These are phyloP conservation scores for Holacanthus passer DNA, from an alignment of 2,113 vertebrate genomes.

Conservation along the genomic window DNA sequence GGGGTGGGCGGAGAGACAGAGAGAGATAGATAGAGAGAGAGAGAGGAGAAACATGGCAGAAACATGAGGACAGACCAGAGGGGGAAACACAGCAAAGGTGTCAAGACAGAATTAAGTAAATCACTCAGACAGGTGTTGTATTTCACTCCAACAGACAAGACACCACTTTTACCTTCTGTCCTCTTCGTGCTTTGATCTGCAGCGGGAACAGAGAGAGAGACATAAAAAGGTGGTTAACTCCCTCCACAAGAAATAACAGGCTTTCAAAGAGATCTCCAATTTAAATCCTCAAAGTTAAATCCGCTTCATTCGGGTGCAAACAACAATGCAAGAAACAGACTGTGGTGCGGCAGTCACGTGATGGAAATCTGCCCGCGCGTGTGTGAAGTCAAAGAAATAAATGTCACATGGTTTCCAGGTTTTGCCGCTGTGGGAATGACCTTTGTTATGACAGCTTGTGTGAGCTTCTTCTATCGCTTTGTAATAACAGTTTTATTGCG, in stretches of 20 bases:
- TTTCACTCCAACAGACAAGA: neutral
- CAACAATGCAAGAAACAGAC: neutral
- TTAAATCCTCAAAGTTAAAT: neutral
- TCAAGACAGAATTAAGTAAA: neutral
- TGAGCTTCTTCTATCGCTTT: slow-evolving; percentile 35
- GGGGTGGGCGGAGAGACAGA: no score
- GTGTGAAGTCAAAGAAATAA: neutral
- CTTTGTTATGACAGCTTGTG: slow-evolving; percentile 65
- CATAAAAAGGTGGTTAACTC: slow-evolving; percentile 22
- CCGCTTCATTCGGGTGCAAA: neutral
- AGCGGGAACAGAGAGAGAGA: slow-evolving; percentile 31
- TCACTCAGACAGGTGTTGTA: neutral
- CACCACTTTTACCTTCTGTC: slow-evolving; percentile 75
- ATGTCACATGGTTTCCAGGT: slow-evolving; percentile 61
- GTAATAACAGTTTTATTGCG: slow-evolving; percentile 69
- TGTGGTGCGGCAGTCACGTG: slow-evolving; percentile 50
- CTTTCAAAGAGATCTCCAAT: neutral
- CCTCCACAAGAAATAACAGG: neutral
- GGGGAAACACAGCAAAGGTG: neutral
- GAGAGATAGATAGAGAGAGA: no score
- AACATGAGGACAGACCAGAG: neutral
- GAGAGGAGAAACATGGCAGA: slow-evolving; percentile 47
- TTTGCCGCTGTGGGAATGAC: slow-evolving; percentile 41
- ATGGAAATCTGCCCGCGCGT: slow-evolving; percentile 24
- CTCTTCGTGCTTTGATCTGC: slow-evolving; percentile 83